Conservation (phyloP, 1,140 invertebrate genomes). For the Calliphora vicina region DNA sequence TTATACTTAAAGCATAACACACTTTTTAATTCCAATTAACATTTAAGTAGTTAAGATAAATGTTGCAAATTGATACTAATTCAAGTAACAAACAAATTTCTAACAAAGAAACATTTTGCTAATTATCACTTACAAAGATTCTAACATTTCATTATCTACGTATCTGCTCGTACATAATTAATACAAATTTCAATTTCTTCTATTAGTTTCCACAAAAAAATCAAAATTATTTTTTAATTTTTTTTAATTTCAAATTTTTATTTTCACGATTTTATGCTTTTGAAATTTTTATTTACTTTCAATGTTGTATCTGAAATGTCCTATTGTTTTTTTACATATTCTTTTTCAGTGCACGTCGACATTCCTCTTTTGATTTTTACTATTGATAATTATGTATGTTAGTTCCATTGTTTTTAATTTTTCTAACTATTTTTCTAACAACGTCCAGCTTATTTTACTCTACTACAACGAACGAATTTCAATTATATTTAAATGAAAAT, state of each 20-base stretch:
- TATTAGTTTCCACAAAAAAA: too few relatives aligned
- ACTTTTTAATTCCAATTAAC: slow-evolving; percentile 13
- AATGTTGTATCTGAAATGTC: too few relatives aligned
- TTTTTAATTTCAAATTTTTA: not conserved
- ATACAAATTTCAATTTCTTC: too few relatives aligned
- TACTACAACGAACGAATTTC: slow-evolving; percentile 18
- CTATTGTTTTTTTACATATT: slow-evolving; percentile 13
- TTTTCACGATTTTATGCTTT: not conserved
- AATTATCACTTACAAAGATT: not conserved
- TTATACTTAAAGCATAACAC: not conserved
- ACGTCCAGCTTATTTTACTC: not conserved
- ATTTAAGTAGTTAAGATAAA: slow-evolving; percentile 4
- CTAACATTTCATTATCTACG: not conserved
- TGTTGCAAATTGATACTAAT: not conserved
- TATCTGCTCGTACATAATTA: not conserved
- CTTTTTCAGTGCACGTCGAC: slow-evolving; percentile 42
- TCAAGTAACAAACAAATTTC: not conserved
- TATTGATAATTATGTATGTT: not conserved
- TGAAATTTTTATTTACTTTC: slow-evolving; percentile 7
- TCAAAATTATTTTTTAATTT: not conserved
- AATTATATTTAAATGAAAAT: slow-evolving; percentile 14
- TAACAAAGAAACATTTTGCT: not conserved
- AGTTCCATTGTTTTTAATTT: not conserved
- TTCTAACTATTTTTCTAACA: not conserved
- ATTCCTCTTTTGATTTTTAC: slow-evolving; percentile 41